phyloP scores from a whole-genome alignment of 2,797 vertebrate genomes.

The Clarias laeviceps region DNA sequence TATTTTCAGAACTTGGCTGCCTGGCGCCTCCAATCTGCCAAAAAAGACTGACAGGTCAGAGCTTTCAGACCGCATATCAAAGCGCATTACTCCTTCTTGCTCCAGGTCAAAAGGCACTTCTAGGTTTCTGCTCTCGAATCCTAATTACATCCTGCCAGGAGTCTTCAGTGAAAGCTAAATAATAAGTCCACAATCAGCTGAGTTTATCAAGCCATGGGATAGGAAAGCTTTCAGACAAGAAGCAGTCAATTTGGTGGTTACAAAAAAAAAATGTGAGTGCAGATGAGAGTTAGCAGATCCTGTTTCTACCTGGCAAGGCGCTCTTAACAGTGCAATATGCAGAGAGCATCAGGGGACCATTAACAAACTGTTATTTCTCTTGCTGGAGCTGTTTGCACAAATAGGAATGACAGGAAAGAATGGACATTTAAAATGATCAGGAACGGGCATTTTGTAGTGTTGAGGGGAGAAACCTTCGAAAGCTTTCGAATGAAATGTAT shows the following conservation, averaged over 20 bases:
- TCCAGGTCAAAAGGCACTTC: neutral
- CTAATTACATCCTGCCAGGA: conserved; percentile 28
- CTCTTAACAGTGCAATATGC: conserved; percentile 28
- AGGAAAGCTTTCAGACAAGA: conserved; percentile 19
- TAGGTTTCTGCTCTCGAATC: conserved; percentile 8
- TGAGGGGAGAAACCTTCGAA: neutral
- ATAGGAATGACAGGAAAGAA: neutral
- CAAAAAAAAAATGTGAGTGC: neutral
- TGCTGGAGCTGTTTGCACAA: conserved; percentile 1
- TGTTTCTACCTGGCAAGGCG: neutral
- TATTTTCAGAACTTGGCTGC: conserved; percentile 32
- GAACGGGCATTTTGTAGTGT: neutral
- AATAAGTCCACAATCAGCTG: conserved; percentile 28
- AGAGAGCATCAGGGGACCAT: neutral
- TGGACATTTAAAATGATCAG: neutral
- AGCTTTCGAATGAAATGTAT: neutral
- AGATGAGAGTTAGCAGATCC: conserved; percentile 9
- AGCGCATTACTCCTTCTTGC: conserved; percentile 38
- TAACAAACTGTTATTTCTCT: conserved; percentile 26
- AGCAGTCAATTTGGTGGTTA: neutral
- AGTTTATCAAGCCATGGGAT: conserved; percentile 1
- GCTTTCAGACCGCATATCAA: conserved; percentile 38
- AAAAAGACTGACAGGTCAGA: conserved; percentile 39
- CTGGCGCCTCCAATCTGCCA: conserved; percentile 34
- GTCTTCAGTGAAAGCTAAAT: conserved; percentile 3